phyloP scores from a whole-genome alignment of 1,140 invertebrate species.

The Plutomurus gul region DNA sequence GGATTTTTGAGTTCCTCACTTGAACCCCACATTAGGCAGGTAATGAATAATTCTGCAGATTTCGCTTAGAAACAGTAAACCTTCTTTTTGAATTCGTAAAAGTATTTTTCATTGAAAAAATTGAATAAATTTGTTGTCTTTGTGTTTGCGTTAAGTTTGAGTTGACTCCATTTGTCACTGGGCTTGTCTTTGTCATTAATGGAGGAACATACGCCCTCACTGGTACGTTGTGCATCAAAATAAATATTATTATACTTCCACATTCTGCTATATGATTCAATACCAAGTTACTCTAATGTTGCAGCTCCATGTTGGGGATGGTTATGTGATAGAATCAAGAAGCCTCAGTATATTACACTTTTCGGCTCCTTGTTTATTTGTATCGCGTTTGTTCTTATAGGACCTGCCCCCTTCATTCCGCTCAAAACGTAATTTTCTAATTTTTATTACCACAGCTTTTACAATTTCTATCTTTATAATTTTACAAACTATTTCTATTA shows the following conservation, averaged over 20 bases:
- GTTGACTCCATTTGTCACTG: slow-evolving; percentile 73
- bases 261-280: not conserved
- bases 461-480: too few relatives aligned
- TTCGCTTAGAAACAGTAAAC: too few relatives aligned
- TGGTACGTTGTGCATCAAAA: too few relatives aligned
- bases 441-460: too few relatives aligned
- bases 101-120: not conserved
- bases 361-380: slow-evolving; percentile 70
- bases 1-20: slow-evolving; percentile 80
- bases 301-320: slow-evolving; percentile 80
- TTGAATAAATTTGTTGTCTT: not conserved
- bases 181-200: slow-evolving; percentile 84
- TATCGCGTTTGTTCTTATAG: slow-evolving; percentile 71
- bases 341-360: slow-evolving; percentile 70
- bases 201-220: slow-evolving; percentile 81
- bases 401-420: slow-evolving; percentile 74
- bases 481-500: too few relatives aligned
- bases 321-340: slow-evolving; percentile 69
- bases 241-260: not conserved
- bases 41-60: slow-evolving; percentile 51
- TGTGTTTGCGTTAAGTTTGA: slow-evolving; percentile 61
- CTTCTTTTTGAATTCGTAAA: too few relatives aligned
- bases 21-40: slow-evolving; percentile 79
- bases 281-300: not conserved
- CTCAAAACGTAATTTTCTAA: slow-evolving; percentile 62